Percentiles rank a stretch among this genome's conserved stretches.
Evolutionary conservation across 2,888 invertebrate species (phyloP).

Genomic region (Andrena camellia): DNA sequence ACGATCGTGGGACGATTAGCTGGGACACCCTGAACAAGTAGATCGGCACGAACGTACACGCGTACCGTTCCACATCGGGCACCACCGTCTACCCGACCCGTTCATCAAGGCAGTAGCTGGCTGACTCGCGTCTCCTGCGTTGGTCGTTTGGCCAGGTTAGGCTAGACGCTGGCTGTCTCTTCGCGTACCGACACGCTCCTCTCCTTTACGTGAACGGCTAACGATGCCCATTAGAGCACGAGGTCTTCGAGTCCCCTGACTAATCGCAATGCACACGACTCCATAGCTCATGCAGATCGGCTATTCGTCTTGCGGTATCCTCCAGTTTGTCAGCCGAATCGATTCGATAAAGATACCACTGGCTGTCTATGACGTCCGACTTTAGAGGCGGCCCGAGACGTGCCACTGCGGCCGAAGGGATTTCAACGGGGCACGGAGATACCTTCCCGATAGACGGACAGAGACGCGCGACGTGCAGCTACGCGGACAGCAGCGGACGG

Average conservation of each 20-base stretch:
- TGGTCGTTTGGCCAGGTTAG: constrained; percentile 58
- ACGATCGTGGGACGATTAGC: constrained; percentile 71
- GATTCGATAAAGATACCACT: constrained; percentile 83
- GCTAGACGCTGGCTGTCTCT: constrained; percentile 35
- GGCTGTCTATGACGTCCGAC: constrained; percentile 78
- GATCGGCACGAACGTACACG: constrained; percentile 51
- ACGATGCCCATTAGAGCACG: constrained; percentile 84
- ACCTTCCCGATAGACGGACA: constrained; percentile 47
- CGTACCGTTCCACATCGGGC: constrained; percentile 38
- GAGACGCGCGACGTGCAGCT: constrained; percentile 59
- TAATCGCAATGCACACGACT: constrained; percentile 82
- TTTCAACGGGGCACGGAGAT: constrained; percentile 31
- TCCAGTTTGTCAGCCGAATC: constrained; percentile 84
- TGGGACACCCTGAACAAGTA: constrained; percentile 66
- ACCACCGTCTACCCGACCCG: constrained; percentile 45
- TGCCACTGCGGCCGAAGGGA: constrained; percentile 26
- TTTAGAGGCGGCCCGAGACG: constrained; percentile 46
- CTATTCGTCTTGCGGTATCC: constrained; percentile 83
- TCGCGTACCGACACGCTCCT: constrained; percentile 69
- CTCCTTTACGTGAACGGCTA: constrained; percentile 76
- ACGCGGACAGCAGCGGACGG: constrained; percentile 33
- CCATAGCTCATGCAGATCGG: constrained; percentile 83
- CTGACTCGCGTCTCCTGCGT: constrained; percentile 35
- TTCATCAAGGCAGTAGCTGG: constrained; percentile 44
- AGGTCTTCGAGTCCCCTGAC: constrained; percentile 78